These are phyloP conservation scores for Drosophila gunungcola DNA, from an alignment of 1,140 invertebrate species.

Conservation along the genomic window DNA sequence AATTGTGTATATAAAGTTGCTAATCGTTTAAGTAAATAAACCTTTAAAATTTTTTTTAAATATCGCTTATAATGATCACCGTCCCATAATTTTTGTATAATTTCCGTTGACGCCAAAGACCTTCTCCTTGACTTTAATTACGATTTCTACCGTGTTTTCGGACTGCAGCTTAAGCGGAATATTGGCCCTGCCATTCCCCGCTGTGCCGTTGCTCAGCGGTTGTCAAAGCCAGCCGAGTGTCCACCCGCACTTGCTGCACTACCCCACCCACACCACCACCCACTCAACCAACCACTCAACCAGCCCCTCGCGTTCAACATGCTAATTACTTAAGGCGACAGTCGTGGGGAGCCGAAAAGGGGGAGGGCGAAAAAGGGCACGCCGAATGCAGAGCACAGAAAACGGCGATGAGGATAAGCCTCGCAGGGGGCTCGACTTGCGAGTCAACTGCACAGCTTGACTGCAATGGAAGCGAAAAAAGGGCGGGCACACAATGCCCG, in stretches of 20 bases:
- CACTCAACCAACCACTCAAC: slow-evolving; percentile 1
- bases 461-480: slow-evolving; percentile 30
- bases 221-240: slow-evolving; percentile 17
- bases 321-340: slow-evolving; percentile 76
- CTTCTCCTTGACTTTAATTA: neutral
- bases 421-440: slow-evolving; percentile 21
- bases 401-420: slow-evolving; percentile 30
- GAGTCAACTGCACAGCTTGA: slow-evolving; percentile 77
- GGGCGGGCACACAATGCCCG: slow-evolving; percentile 48
- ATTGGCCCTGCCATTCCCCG: slow-evolving; percentile 39
- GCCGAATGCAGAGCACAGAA: slow-evolving; percentile 50
- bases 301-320: slow-evolving; percentile 32
- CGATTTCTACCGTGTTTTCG: slow-evolving; percentile 2
- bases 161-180: slow-evolving; percentile 22
- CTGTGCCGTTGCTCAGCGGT: slow-evolving; percentile 15
- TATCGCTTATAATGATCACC: too few relatives aligned
- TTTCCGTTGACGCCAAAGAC: too few relatives aligned
- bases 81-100: too few relatives aligned
- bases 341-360: slow-evolving; percentile 16
- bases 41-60: too few relatives aligned
- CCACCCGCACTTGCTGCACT: neutral
- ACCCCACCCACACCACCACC: neutral
- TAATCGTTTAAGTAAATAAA: too few relatives aligned
- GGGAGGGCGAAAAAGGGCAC: slow-evolving; percentile 22
- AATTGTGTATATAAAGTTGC: too few relatives aligned